A percentile compares a stretch with the other conserved stretches of the same genome.
These are phyloP conservation scores for Embidobia sp. DNA, from an alignment of 2,888 invertebrate genomes.

Conservation along the genomic window DNA sequence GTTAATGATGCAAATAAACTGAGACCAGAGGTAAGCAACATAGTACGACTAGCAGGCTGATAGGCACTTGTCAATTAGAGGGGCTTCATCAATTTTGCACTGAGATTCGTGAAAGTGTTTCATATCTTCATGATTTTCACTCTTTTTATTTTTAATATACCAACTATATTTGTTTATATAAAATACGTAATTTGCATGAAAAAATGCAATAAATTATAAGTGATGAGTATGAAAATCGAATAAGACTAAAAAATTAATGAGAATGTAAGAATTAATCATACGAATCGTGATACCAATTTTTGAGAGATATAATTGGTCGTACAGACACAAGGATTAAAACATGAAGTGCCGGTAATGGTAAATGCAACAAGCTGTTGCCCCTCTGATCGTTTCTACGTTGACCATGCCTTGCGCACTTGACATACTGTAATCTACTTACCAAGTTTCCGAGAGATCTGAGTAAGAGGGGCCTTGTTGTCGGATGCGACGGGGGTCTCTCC, in stretches of 20 bases:
- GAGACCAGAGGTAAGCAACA: slow-evolving; percentile 65
- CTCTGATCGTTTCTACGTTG: slow-evolving; percentile 71
- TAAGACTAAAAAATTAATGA: too few relatives aligned
- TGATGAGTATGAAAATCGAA: too few relatives aligned
- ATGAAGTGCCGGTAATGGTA: slow-evolving; percentile 30
- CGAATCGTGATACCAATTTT: too few relatives aligned
- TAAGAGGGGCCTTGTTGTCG: slow-evolving; percentile 93
- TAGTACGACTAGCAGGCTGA: slow-evolving; percentile 64
- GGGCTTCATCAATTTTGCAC: slow-evolving; percentile 32
- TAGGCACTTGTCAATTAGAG: slow-evolving; percentile 57
- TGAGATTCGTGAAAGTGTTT: neutral
- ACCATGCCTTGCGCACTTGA: slow-evolving; percentile 70
- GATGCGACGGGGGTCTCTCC: slow-evolving; percentile 86
- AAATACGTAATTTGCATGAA: too few relatives aligned
- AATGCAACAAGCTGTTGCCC: slow-evolving; percentile 63
- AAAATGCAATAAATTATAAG: too few relatives aligned
- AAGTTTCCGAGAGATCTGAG: slow-evolving; percentile 94
- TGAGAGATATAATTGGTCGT: too few relatives aligned
- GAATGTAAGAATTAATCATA: too few relatives aligned
- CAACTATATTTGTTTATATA: too few relatives aligned
- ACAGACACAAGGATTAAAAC: neutral
- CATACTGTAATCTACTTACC: slow-evolving; percentile 87
- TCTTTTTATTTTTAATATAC: too few relatives aligned
- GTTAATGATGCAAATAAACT: slow-evolving; percentile 15
- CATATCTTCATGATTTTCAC: too few relatives aligned